Conservation (phyloP, 2,888 invertebrate species). For the Neoascia interrupta region DNA sequence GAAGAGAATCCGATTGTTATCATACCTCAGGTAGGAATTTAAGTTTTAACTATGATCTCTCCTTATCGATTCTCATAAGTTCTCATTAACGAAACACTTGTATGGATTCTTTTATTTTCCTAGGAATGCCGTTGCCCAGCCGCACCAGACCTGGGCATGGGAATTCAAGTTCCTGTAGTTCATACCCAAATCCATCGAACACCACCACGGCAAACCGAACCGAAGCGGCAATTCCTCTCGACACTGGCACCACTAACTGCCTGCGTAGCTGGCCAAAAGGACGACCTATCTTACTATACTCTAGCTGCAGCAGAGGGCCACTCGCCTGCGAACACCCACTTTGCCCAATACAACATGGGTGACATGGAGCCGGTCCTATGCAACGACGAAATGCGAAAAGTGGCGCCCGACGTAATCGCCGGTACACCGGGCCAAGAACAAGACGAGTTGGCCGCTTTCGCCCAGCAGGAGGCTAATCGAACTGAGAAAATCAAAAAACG, state of each 20-base stretch:
- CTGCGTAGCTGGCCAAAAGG: slow-evolving; percentile 85
- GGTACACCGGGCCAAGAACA: slow-evolving; percentile 83
- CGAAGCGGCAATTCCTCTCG: slow-evolving; percentile 88
- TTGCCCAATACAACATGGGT: slow-evolving; percentile 85
- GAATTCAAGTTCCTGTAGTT: slow-evolving; percentile 80
- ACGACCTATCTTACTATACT: slow-evolving; percentile 82
- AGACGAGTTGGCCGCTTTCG: slow-evolving; percentile 91
- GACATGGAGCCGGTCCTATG: slow-evolving; percentile 82
- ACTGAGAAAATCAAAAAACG: slow-evolving; percentile 91
- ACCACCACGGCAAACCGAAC: slow-evolving; percentile 82
- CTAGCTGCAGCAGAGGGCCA: slow-evolving; percentile 82
- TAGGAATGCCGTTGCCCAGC: slow-evolving; percentile 80
- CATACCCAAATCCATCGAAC: slow-evolving; percentile 79
- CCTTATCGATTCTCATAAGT: too few species aligned
- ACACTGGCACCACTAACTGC: slow-evolving; percentile 89
- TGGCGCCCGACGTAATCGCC: slow-evolving; percentile 89
- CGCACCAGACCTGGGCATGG: slow-evolving; percentile 82
- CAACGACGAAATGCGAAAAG: slow-evolving; percentile 81
- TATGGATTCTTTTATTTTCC: not conserved
- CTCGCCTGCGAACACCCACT: slow-evolving; percentile 82
- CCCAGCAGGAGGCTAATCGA: slow-evolving; percentile 90
- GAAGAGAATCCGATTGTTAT: slow-evolving; percentile 80
- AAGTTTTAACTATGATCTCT: not conserved
- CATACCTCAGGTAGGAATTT: slow-evolving; percentile 77
- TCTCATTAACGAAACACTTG: too few species aligned